These are phyloP conservation scores for Halcyon malimbica DNA, from an alignment of 2,113 vertebrate genomes.

Conservation along the genomic window DNA sequence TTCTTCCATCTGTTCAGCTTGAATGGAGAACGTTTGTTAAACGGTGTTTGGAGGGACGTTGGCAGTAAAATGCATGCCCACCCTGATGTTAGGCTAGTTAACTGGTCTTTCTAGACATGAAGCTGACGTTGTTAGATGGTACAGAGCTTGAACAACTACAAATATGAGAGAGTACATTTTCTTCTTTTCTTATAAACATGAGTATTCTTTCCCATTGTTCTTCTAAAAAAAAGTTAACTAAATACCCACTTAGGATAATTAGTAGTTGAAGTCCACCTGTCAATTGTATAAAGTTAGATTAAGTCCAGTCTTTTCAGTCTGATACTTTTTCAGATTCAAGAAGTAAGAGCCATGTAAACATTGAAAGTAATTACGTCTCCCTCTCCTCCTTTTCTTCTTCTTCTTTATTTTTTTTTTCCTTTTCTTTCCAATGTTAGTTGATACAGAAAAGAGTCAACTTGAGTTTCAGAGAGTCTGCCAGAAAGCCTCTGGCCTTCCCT, in stretches of 20 bases:
- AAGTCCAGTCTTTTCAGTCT: slow-evolving; percentile 30
- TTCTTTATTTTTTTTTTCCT: accelerated
- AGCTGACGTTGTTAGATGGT: slow-evolving; percentile 23
- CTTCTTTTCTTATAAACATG: slow-evolving; percentile 15
- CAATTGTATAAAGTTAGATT: slow-evolving; percentile 48
- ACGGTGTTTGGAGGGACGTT: neutral
- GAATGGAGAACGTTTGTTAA: slow-evolving; percentile 41
- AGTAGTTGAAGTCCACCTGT: slow-evolving; percentile 42
- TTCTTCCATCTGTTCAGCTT: slow-evolving; percentile 52
- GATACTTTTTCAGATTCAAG: slow-evolving; percentile 40
- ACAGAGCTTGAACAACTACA: neutral
- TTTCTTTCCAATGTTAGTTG: slow-evolving; percentile 42
- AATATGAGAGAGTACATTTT: neutral
- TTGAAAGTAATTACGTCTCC: slow-evolving; percentile 56
- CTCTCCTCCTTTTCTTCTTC: neutral
- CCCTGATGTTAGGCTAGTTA: slow-evolving; percentile 7
- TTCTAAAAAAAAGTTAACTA: neutral
- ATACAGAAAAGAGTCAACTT: slow-evolving; percentile 61
- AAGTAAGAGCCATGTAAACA: slow-evolving; percentile 59
- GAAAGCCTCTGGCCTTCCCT: slow-evolving; percentile 55
- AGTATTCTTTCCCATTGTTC: slow-evolving; percentile 11
- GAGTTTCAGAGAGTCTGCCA: slow-evolving; percentile 61
- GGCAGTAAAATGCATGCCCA: slow-evolving; percentile 16
- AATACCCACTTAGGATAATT: slow-evolving; percentile 48
- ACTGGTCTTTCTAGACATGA: slow-evolving; percentile 35